Conservation (phyloP, 2,888 invertebrate species). For the Alcis repandata region DNA sequence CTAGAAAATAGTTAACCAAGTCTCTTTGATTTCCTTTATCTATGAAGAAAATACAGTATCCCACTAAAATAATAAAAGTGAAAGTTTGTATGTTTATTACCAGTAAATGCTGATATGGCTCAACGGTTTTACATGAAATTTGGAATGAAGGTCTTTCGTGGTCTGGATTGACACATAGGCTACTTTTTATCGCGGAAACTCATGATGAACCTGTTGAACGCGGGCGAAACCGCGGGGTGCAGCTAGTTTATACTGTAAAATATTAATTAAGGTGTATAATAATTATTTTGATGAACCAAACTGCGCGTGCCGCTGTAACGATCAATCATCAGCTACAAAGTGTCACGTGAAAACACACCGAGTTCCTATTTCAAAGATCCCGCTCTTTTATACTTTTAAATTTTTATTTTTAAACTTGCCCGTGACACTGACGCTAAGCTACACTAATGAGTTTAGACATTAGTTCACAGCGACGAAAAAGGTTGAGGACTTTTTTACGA, state of each 20-base stretch:
- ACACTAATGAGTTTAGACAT: slow-evolving; percentile 85
- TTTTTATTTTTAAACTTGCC: slow-evolving; percentile 79
- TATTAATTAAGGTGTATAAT: neutral
- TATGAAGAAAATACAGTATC: neutral
- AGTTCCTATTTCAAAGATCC: slow-evolving; percentile 78
- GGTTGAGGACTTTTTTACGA: slow-evolving; percentile 70
- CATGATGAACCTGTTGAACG: too few species aligned
- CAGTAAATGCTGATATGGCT: too few species aligned
- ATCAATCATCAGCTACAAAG: slow-evolving; percentile 72
- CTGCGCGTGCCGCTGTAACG: slow-evolving; percentile 52
- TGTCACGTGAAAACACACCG: slow-evolving; percentile 67
- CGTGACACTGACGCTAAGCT: slow-evolving; percentile 84
- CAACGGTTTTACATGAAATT: too few species aligned
- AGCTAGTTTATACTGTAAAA: too few species aligned
- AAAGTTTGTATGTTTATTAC: too few species aligned
- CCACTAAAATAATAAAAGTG: too few species aligned
- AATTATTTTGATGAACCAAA: slow-evolving; percentile 11
- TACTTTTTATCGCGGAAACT: too few species aligned
- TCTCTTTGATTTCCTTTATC: neutral
- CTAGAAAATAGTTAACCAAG: neutral
- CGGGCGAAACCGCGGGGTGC: too few species aligned
- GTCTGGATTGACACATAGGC: too few species aligned
- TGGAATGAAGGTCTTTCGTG: too few species aligned
- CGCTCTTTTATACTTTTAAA: slow-evolving; percentile 61
- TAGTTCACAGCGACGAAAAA: slow-evolving; percentile 75